Evolutionary conservation across 2,888 invertebrate genomes (phyloP).

Genomic region (Fragum fragum): DNA sequence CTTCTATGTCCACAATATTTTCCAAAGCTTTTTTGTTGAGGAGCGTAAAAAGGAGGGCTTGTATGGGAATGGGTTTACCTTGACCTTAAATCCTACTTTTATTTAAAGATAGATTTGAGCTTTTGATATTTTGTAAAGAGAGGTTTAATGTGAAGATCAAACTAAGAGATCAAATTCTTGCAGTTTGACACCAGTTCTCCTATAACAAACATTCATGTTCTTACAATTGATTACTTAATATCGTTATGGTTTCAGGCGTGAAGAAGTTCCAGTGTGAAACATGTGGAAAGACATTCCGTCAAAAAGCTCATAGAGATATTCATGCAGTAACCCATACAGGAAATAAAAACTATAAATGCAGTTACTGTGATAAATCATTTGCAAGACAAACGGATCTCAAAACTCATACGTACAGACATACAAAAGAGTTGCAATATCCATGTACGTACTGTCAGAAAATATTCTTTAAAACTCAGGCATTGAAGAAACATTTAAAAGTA

Average conservation of each 20-base stretch:
- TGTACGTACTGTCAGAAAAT: conserved; percentile 79
- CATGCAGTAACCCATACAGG: conserved; percentile 81
- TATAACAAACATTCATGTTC: too few relatives aligned
- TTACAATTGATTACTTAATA: too few relatives aligned
- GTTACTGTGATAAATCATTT: conserved; percentile 79
- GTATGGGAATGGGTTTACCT: too few relatives aligned
- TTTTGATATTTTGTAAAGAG: too few relatives aligned
- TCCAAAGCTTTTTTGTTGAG: too few relatives aligned
- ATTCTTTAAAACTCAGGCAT: conserved; percentile 81
- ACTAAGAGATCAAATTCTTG: too few relatives aligned
- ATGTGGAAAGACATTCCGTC: conserved; percentile 80
- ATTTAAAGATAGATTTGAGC: too few relatives aligned
- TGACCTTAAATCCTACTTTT: too few relatives aligned
- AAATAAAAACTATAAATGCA: conserved; percentile 77
- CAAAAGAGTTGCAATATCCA: conserved; percentile 74
- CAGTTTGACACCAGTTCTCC: too few relatives aligned
- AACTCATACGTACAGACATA: conserved; percentile 81
- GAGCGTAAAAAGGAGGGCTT: too few relatives aligned
- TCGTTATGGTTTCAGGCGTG: conserved; percentile 75
- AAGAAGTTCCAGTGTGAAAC: conserved; percentile 77
- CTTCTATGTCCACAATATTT: too few relatives aligned
- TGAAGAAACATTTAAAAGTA: conserved; percentile 80
- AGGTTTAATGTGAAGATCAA: too few relatives aligned
- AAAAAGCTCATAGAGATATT: conserved; percentile 82
- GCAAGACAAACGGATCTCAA: conserved; percentile 78